phyloP scores from a whole-genome alignment of 53 echinoderm and acorn worm species.

The Pentamera pediparva region DNA sequence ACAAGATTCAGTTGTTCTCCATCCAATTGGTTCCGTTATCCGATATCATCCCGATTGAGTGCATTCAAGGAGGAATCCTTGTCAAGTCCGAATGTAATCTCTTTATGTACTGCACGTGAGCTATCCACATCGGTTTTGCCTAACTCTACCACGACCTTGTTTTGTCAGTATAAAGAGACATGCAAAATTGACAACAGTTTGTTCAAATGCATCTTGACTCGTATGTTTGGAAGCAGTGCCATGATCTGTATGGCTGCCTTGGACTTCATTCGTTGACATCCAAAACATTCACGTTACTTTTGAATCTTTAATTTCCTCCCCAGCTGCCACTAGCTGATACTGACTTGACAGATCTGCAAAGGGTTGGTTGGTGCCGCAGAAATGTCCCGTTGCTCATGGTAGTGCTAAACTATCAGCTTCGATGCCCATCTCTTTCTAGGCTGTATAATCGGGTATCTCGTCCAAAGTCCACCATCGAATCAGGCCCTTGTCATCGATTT shows the following conservation, averaged over 20 bases:
- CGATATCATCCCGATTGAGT: neutral
- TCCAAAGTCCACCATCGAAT: neutral
- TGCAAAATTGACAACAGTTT: too few species aligned
- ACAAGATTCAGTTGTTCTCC: too few species aligned
- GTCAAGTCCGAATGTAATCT: too few species aligned
- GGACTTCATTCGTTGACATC: neutral
- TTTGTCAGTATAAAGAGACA: too few species aligned
- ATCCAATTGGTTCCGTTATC: too few species aligned
- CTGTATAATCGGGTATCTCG: conserved; percentile 4
- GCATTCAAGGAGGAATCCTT: conserved; percentile 10
- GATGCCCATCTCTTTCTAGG: conserved; percentile 4
- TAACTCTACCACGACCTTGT: too few species aligned
- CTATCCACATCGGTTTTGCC: too few species aligned
- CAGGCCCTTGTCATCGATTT: conserved; percentile 9
- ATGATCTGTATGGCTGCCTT: too few species aligned
- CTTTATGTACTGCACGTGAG: too few species aligned
- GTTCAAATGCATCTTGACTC: too few species aligned
- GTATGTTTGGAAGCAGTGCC: too few species aligned
- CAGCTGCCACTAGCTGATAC: neutral
- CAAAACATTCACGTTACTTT: neutral
- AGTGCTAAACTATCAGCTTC: conserved; percentile 1
- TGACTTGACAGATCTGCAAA: neutral
- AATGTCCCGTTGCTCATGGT: conserved; percentile 6
- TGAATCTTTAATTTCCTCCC: conserved; percentile 23
- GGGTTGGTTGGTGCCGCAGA: neutral